Evolutionary conservation across 2,797 vertebrate genomes (phyloP), one percentile per base, ranked within the genome.

Genomic region (Gadopsis bispinosus): DNA sequence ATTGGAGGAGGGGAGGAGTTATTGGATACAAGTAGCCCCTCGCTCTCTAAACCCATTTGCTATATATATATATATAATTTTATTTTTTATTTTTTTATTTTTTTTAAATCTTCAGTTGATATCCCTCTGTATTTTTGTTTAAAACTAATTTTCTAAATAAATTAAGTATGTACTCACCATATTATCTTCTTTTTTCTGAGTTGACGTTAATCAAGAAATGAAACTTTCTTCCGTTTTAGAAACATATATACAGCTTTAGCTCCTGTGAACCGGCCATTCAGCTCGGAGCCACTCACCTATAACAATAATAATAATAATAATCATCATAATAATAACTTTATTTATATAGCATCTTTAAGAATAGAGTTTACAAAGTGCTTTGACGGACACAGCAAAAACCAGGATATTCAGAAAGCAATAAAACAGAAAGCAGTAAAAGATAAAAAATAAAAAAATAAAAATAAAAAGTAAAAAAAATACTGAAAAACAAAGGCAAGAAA

Each of bases 81-180:
- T 26, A 26, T 26, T 26, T 26, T 26, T 1, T 26, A 26, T 26
- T 26, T 26, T 1, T 26, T 1, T 26, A 26, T 37, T 43, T 22
- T n/a, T 56, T 61, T 70, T 59, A 1, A 50, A 19, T 41, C 58
- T 53, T 62, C 19, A 68, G 11, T 13, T 55, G 4, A 1, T n/a
- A 33, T 58, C 5, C 7, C 33, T 10, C 33, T 50, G 17, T 66
- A 31, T 41, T 55, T 17, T 64, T 72, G 19, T 66, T 67, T 22
- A 64, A 59, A 78, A 59, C 7, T 39, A 5, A 63, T 71, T 79
- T 85, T 43, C 2, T 76, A 68, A 22, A 65, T 41, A 29, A 47
- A 84, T 47, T 7, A 73, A 83, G 47, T 11, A n/a, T 77, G n/a
- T 77, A 88, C 86, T 91, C 71, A 89, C 88, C 87, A 69, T 86